Evolutionary conservation across 2,888 invertebrate genomes (phyloP), one percentile per base, ranked within the genome.

Genomic region (Plebejus anna): DNA sequence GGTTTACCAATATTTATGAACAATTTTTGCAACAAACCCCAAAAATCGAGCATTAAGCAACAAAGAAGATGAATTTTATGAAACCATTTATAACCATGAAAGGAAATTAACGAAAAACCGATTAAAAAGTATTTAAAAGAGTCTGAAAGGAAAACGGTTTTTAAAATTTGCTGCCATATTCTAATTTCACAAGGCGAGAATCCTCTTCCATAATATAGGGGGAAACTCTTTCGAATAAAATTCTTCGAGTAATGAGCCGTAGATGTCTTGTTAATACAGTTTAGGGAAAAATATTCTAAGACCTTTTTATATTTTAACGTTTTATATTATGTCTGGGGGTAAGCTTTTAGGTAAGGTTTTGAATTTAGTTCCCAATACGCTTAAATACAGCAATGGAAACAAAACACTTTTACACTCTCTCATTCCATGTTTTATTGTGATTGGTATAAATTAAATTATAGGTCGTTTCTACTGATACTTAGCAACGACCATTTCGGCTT

Each of bases 81-180:
- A 59, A 66, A 4, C 32, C 61, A 32, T 66, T 66, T 28, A 66
- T 66, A 32, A 66, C 28, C 28, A 28, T 66, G 61, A 66, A 66
- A 66, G 5, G 66, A 66, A 66, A 66, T 66, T 66, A 66, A 32
- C 66, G 66, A 66, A 36, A 66, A 66, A 66, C 66, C 32, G 66
- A 66, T 66, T 66, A 66, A 66, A 66, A 66, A 66, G 66, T 66
- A 66, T 66, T 66, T 66, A 66, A 66, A 66, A 66, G 32, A 32
- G 66, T 66, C 32, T 66, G 32, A 66, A 66, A 13, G 66, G 66
- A 32, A 36, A 36, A 32, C 66, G 66, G 13, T 66, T 66, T 36
- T 66, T 66, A 32, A 36, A 66, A 66, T 66, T 66, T 36, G 66
- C 32, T 32, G 66, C 32, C 66, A 66, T 66, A 66, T 66, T 66